Base-by-base conservation (phyloP, 2,888 invertebrate genomes). In the Drosophila tripunctata region DNA sequence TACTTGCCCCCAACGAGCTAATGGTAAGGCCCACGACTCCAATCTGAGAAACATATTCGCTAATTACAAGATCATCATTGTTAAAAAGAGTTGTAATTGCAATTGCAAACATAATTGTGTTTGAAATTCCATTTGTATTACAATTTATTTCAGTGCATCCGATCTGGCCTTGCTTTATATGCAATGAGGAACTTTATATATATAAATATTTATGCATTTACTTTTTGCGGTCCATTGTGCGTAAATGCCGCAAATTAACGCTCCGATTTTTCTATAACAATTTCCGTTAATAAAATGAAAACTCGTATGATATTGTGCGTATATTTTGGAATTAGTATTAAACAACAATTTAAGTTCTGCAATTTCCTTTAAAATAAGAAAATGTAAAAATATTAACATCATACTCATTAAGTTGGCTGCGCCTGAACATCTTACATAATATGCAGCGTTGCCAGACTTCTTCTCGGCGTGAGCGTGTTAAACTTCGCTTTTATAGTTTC, bases 1-100 rank as follows among this genome's bases (percentile, higher is more conserved):
- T 51, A 10, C 15, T 4, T 24, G 33, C 36, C 24, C 31, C 52
- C 43, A 40, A 15, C 24, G 6, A 21, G 5, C 50, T 43, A 36
- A 43, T 30, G 38, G 52, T 33, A 14, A 43, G 48, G 61, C 48
- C 54, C 22, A 36, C 65, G 35, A 52, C 44, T 50, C 33, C 48
- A 50, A 57, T 44, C 54, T 47, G 58, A 35, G 0, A 27, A 27
- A 15, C 24, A 45, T 43, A 44, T 36, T 35, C 57, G 38, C 38
- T 75, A 61, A 82, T 80, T 69, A 62, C 79, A 55, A n/a, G n/a
- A 81, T 75, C 48, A 64, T 55, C 62, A 51, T 58, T 48, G 73
- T 8, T n/a, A 38, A 57, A 52, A 48, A 57, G 31, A 61, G 57
- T 64, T 58, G 73, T 55, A 72, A 67, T 71, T 75, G 48, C 48